Evolutionary conservation across 2,113 vertebrate species (phyloP).

Genomic region (Nesoenas mayeri): DNA sequence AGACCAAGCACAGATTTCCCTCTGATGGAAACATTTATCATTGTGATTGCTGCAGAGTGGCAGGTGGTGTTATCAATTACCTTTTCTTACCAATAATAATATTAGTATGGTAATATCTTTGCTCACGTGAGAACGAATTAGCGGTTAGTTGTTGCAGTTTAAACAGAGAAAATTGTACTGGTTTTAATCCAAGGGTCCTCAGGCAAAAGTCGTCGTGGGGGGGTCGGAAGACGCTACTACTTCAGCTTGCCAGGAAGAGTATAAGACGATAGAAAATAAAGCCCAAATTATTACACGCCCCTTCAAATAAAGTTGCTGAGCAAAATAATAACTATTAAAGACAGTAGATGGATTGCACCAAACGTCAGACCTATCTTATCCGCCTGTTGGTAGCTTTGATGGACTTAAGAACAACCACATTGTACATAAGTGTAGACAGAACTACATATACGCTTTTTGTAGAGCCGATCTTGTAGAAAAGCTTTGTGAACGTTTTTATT

Average conservation of each 20-base stretch:
- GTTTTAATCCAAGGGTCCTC: conserved; percentile 55
- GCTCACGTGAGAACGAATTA: conserved; percentile 74
- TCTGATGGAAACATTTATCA: conserved; percentile 86
- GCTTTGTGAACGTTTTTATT: not conserved
- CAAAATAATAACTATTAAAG: not conserved
- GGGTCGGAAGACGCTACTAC: not conserved
- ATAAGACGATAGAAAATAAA: conserved; percentile 18
- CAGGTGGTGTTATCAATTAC: conserved; percentile 84
- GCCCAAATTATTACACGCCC: not conserved
- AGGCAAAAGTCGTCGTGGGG: conserved; percentile 53
- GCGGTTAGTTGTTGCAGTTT: conserved; percentile 58
- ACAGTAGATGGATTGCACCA: not conserved
- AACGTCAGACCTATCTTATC: not conserved
- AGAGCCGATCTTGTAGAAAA: conserved; percentile 16
- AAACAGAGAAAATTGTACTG: conserved; percentile 32
- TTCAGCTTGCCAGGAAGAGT: not conserved
- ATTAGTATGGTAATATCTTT: conserved; percentile 83
- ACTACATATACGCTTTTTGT: not conserved
- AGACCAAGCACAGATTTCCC: conserved; percentile 78
- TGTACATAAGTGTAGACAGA: not conserved
- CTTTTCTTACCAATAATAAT: conserved; percentile 84
- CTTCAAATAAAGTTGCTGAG: conserved; percentile 19
- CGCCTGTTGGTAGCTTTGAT: not conserved
- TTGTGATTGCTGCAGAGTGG: conserved; percentile 80
- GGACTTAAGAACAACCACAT: not conserved